Evolutionary conservation across 1,140 invertebrate species (phyloP), one percentile per base, ranked within the genome.

Genomic region (Papilio machaon): DNA sequence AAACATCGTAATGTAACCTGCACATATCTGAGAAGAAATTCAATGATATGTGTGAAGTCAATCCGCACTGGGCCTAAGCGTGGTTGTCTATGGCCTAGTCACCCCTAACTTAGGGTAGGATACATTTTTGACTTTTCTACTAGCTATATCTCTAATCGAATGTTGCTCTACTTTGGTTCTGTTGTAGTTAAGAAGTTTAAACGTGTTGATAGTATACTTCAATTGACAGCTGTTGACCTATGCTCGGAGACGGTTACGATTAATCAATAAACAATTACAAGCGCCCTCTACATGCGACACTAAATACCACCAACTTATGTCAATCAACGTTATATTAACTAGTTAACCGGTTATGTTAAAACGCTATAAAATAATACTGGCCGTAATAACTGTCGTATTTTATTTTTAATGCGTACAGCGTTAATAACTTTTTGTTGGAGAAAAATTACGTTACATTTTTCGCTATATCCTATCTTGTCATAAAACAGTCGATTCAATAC

Each of bases 211-310:
- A 73, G 75, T 11, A 35, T 54, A 30, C 13, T 60, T 46, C 17
- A 46, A 54, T 7, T 19, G 76, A 64, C 76, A 78, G 76, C 76
- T 78, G 76, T 38, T 60, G 76, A 78, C 54, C 54, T 60, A 76
- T 52, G 73, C 11, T 46, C 17, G 52, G 17, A 19, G 76, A 43
- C 52, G 76, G 76, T 78, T 75, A 77, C 11, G 38, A 78, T 60
- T 60, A 4, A 60, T 38, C 52, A 64, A 78, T 43, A 78, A 30
- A 49, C 76, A 75, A 75, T 75, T 75, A 75, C 19, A 49, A 75
- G 13, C 23, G 11, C 75, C 75, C 52, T 58, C 75, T 17, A 58
- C 49, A 30, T 11, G n/a, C 7, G 11, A 52, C 19, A 47, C 4
- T 46, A 75, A 46, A 75, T 75, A 73, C 30, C 70, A 46, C 35